Percentiles rank a stretch among this genome's conserved stretches.
phyloP scores from a whole-genome alignment of 2,797 vertebrate genomes.

The Hemitrygon akajei region DNA sequence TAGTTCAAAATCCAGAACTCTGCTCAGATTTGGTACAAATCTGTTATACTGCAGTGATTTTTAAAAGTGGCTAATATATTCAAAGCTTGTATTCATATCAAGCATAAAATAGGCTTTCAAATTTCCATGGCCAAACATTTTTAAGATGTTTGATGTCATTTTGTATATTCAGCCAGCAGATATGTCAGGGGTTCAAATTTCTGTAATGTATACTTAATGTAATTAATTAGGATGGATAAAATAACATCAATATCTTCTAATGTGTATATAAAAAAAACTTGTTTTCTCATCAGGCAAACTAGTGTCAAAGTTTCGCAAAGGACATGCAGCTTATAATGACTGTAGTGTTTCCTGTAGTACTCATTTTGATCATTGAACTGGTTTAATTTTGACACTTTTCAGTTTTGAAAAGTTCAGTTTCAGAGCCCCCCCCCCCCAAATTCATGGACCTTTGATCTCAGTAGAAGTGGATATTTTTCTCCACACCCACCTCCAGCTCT shows the following conservation, averaged over 20 bases:
- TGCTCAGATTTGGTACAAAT: neutral
- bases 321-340: constrained; percentile 42
- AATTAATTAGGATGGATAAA: neutral
- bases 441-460: constrained; percentile 55
- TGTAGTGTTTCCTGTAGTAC: constrained; percentile 43
- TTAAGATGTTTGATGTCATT: neutral
- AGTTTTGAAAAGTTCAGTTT: constrained; percentile 48
- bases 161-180: neutral
- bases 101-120: neutral
- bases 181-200: neutral
- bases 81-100: neutral
- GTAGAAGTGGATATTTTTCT: constrained; percentile 47
- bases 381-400: constrained; percentile 48
- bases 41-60: neutral
- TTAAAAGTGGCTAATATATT: neutral
- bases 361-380: constrained; percentile 44
- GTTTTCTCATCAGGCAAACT: neutral
- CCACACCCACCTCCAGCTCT: constrained; percentile 19
- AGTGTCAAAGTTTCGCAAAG: neutral
- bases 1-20: neutral
- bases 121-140: neutral
- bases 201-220: neutral
- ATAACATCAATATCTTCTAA: neutral
- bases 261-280: neutral
- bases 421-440: too few relatives aligned